Conservation (phyloP, 2,888 invertebrate genomes). For the Sinhomidia bicolor region DNA sequence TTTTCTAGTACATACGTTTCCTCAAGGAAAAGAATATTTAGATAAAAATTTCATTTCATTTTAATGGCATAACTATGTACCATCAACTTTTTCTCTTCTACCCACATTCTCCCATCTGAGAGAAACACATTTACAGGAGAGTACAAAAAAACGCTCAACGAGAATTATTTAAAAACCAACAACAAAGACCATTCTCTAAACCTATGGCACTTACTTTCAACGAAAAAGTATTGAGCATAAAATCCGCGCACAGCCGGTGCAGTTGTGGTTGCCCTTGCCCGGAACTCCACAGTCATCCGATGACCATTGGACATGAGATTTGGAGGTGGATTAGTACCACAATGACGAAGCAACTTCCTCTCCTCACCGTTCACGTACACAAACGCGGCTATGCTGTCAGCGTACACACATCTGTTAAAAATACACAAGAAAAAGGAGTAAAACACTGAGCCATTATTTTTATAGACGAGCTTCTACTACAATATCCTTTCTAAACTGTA, state of each 20-base stretch:
- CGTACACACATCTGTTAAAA: slow-evolving; percentile 70
- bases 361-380: slow-evolving; percentile 81
- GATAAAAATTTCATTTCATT: slow-evolving; percentile 37
- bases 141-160: no score
- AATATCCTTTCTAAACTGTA: neutral
- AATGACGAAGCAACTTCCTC: slow-evolving; percentile 93
- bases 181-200: neutral
- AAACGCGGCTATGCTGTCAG: slow-evolving; percentile 74
- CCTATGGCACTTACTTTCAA: slow-evolving; percentile 69
- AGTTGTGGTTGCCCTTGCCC: slow-evolving; percentile 87
- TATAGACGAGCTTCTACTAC: neutral
- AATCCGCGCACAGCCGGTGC: slow-evolving; percentile 89
- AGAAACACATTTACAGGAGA: no score
- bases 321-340: slow-evolving; percentile 91
- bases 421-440: slow-evolving; percentile 7
- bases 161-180: no score
- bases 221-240: slow-evolving; percentile 93
- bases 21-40: neutral
- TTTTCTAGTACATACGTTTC: neutral
- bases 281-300: slow-evolving; percentile 92
- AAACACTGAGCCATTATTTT: slow-evolving; percentile 9
- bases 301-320: slow-evolving; percentile 97
- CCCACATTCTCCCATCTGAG: no score
- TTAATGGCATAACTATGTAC: slow-evolving; percentile 3
- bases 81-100: no score